Percentiles rank a stretch among this genome's conserved stretches.
Conservation (phyloP, 2,888 invertebrate species). For the Amiota communis region DNA sequence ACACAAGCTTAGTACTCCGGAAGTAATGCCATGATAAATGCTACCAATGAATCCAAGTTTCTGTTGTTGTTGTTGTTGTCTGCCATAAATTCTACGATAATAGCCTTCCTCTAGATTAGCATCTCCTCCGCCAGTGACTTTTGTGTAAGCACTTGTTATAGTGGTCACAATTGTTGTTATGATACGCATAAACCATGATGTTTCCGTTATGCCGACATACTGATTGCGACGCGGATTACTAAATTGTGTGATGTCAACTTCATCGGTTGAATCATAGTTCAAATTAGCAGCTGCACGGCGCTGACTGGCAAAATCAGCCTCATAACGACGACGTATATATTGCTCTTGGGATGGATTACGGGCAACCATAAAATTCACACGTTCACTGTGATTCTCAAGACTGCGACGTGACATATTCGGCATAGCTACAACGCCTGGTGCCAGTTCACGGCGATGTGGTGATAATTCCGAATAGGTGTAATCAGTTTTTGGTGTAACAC, state of each 20-base stretch:
- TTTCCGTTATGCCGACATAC: conserved; percentile 36
- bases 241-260: conserved; percentile 63
- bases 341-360: conserved; percentile 69
- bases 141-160: conserved; percentile 57
- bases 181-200: conserved; percentile 63
- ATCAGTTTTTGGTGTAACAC: conserved; percentile 92
- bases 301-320: conserved; percentile 51
- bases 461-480: conserved; percentile 90
- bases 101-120: conserved; percentile 52
- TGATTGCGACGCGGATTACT: conserved; percentile 45
- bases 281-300: conserved; percentile 48
- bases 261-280: conserved; percentile 71
- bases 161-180: conserved; percentile 60
- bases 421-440: conserved; percentile 86
- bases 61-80: conserved; percentile 46
- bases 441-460: conserved; percentile 85
- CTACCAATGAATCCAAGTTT: conserved; percentile 60
- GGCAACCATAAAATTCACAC: conserved; percentile 72
- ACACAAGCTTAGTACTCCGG: conserved; percentile 54
- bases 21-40: conserved; percentile 51
- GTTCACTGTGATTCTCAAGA: conserved; percentile 76
- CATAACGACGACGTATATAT: conserved; percentile 70
- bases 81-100: conserved; percentile 46
- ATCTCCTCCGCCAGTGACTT: conserved; percentile 44
- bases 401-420: conserved; percentile 92